Conservation (phyloP, 1,140 invertebrate genomes). For the Tetraneura akinire region DNA sequence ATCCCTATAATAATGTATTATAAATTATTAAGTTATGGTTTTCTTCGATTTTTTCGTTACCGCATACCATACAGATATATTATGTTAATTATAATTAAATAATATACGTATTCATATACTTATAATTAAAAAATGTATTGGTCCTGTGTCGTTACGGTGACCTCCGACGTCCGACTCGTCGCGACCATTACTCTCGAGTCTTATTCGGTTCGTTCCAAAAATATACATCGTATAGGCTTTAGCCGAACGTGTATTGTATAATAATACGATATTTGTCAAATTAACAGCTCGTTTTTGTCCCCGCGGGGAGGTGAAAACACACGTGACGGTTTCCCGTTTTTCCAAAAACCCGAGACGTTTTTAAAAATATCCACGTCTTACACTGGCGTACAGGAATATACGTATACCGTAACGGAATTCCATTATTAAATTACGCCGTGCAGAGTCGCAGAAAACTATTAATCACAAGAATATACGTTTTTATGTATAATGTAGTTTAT, state of each 20-base stretch:
- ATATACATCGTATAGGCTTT: slow-evolving; percentile 24
- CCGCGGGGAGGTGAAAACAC: neutral
- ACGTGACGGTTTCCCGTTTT: slow-evolving; percentile 44
- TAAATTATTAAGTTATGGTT: too few species aligned
- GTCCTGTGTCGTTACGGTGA: neutral
- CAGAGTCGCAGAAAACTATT: slow-evolving; percentile 7
- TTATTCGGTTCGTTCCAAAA: slow-evolving; percentile 16
- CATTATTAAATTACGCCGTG: too few species aligned
- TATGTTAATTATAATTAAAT: too few species aligned
- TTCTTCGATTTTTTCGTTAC: too few species aligned
- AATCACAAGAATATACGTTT: slow-evolving; percentile 26
- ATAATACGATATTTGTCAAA: slow-evolving; percentile 23
- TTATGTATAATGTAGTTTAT: too few species aligned
- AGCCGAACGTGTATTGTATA: too few species aligned
- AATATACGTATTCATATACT: too few species aligned
- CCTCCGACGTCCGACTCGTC: neutral
- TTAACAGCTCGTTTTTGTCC: slow-evolving; percentile 23
- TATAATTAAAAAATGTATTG: too few species aligned
- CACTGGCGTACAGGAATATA: neutral
- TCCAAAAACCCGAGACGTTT: slow-evolving; percentile 39
- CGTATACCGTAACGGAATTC: slow-evolving; percentile 23
- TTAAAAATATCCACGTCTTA: slow-evolving; percentile 14
- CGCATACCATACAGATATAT: too few species aligned
- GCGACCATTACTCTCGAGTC: slow-evolving; percentile 35
- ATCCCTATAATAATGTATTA: too few species aligned